Base-by-base conservation (phyloP, 92 coral and sea anemone species). In the Pocillopora meandrina region DNA sequence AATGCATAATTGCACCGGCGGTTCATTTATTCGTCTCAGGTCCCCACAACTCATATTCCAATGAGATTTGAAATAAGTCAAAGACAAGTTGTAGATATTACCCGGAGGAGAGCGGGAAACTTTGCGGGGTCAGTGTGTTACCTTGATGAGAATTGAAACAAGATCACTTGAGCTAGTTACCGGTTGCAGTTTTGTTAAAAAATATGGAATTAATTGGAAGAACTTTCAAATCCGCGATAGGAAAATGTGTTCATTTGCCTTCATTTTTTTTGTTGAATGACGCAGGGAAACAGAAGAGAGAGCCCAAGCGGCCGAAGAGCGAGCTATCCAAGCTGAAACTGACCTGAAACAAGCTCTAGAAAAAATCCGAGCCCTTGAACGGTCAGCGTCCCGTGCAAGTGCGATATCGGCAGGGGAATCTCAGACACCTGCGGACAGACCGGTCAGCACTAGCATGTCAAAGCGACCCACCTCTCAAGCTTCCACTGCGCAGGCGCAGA, bases 281-380 rank as follows among this genome's bases (percentile, higher is more conserved):
- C 81, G 16, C 78, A 96, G 99, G 49, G 99, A 94, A 71, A 93
- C 99, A 19, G 99, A 96, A 75, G 98, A 92, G 68, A 83, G 99
- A 20, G 98, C 99, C 16, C 99, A 96, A 67, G 77, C 70, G 7
- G 92, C 98, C 2, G 99, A 96, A 83, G 95, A 96, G 82, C 89
- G 98, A 81, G 99, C 97, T 56, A 89, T 96, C 69, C 90, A 92
- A 83, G 92, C 97, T 59, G 99, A 96, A 84, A 92, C 92, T 15
- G 99, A 96, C 65, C 93, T 96, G 9, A 96, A 96, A 90, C 93
- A 91, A 74, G 98, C 97, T 55, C 85, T 94, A 31, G 99, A 96
- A 82, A 91, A 91, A 91, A 89, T 96, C 82, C 97, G 99, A 80
- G 98, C 98, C 73, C 92, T 96, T 62, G 99, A 96, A 72, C 94